phyloP scores from a whole-genome alignment of 2,113 vertebrate species.

The Penelope pileata region DNA sequence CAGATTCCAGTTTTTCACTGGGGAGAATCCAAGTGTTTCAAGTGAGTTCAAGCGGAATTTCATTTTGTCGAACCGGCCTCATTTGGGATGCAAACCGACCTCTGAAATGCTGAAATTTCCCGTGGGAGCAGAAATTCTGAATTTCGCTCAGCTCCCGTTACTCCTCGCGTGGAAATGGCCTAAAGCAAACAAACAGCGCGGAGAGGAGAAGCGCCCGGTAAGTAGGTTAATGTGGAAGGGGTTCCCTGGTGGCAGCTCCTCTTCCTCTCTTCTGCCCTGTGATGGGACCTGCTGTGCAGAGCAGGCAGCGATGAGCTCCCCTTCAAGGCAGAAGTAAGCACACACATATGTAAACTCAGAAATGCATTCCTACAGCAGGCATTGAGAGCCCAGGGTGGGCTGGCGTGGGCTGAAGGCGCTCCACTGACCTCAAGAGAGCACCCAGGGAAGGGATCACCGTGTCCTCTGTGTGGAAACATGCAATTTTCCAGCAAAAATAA shows the following conservation, averaged over 20 bases:
- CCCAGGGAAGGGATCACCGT: not conserved
- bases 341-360: not conserved
- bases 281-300: not conserved
- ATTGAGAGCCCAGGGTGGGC: not conserved
- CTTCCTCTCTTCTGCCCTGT: not conserved
- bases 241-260: not conserved
- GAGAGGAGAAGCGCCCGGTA: not conserved
- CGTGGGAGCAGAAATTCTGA: not conserved
- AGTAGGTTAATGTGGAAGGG: conserved; percentile 30
- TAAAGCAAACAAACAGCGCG: conserved; percentile 35
- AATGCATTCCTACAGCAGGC: not conserved
- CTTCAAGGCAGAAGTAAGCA: not conserved
- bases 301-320: not conserved
- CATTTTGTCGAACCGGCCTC: conserved; percentile 24
- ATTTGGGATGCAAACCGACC: not conserved
- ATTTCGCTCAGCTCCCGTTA: conserved; percentile 18
- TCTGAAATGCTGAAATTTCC: conserved; percentile 32
- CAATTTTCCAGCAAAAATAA: not conserved
- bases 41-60: conserved; percentile 21
- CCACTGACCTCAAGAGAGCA: not conserved
- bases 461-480: not conserved
- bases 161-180: not conserved
- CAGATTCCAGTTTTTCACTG: not conserved
- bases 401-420: not conserved
- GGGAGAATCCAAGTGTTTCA: not conserved